These are phyloP conservation scores for Mico argentatus DNA, from an alignment of 2,797 vertebrate species.

Conservation along the genomic window DNA sequence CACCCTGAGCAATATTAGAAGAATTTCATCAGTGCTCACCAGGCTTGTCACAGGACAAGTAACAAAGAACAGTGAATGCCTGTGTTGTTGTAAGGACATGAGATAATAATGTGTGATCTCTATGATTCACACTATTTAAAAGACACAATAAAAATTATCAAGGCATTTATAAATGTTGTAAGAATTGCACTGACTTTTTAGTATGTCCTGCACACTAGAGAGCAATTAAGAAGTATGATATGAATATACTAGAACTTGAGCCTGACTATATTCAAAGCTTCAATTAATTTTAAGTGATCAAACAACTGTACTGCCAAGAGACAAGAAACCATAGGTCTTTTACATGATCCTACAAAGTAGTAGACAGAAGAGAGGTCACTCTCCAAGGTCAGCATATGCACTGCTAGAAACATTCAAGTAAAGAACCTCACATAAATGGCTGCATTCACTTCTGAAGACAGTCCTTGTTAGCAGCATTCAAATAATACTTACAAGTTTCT, in stretches of 20 bases:
- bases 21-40: slow-evolving; percentile 12
- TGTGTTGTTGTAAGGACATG: not conserved
- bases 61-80: not conserved
- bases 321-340: slow-evolving; percentile 48
- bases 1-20: not conserved
- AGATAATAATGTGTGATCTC: not conserved
- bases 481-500: slow-evolving; percentile 46
- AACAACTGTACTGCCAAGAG: slow-evolving; percentile 1
- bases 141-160: slow-evolving; percentile 28
- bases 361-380: slow-evolving; percentile 21
- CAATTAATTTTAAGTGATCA: slow-evolving; percentile 60
- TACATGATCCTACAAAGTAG: slow-evolving; percentile 44
- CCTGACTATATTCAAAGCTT: slow-evolving; percentile 53
- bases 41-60: slow-evolving; percentile 16
- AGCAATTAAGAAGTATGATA: slow-evolving; percentile 22
- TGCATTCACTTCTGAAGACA: slow-evolving; percentile 45
- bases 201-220: not conserved
- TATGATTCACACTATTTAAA: not conserved
- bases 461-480: slow-evolving; percentile 55
- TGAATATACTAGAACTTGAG: slow-evolving; percentile 18
- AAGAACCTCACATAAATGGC: slow-evolving; percentile 40
- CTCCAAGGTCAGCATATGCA: slow-evolving; percentile 30
- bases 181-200: slow-evolving; percentile 12
- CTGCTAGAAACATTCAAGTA: slow-evolving; percentile 39
- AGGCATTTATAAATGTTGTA: not conserved